Conservation (phyloP, 2,888 invertebrate species). For the Acronicta alni region DNA sequence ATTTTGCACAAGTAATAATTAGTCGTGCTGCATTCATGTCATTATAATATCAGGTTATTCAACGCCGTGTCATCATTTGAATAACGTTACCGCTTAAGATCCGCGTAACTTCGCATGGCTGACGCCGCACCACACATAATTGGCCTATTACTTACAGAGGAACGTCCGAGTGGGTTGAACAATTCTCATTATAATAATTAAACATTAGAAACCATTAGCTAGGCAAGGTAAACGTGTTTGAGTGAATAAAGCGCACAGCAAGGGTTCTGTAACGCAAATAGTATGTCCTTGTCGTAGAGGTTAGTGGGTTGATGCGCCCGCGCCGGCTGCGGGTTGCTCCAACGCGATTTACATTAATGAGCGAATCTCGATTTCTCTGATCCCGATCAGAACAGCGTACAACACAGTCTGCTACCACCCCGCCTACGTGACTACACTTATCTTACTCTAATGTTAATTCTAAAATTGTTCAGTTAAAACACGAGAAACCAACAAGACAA, state of each 20-base stretch:
- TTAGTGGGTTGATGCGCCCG: conserved; percentile 81
- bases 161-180: conserved; percentile 65
- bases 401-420: conserved; percentile 70
- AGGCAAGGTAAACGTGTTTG: conserved; percentile 36
- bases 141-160: conserved; percentile 68
- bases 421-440: conserved; percentile 71
- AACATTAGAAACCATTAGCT: conserved; percentile 48
- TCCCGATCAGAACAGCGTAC: conserved; percentile 73
- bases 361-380: conserved; percentile 81
- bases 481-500: conserved; percentile 63
- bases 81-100: conserved; percentile 65
- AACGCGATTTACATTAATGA: conserved; percentile 82
- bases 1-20: conserved; percentile 15
- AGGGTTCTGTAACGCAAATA: conserved; percentile 44
- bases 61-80: conserved; percentile 59
- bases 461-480: conserved; percentile 72
- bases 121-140: conserved; percentile 67
- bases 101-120: conserved; percentile 67
- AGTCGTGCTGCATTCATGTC: conserved; percentile 38
- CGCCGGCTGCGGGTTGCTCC: conserved; percentile 64
- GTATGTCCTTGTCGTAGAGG: conserved; percentile 71
- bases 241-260: conserved; percentile 22
- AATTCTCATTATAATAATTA: conserved; percentile 66
- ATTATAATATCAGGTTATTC: conserved; percentile 54
- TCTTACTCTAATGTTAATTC: conserved; percentile 64